A percentile compares a stretch with the other conserved stretches of the same genome.
Conservation (phyloP, 2,888 invertebrate genomes). For the Coremacera marginata region DNA sequence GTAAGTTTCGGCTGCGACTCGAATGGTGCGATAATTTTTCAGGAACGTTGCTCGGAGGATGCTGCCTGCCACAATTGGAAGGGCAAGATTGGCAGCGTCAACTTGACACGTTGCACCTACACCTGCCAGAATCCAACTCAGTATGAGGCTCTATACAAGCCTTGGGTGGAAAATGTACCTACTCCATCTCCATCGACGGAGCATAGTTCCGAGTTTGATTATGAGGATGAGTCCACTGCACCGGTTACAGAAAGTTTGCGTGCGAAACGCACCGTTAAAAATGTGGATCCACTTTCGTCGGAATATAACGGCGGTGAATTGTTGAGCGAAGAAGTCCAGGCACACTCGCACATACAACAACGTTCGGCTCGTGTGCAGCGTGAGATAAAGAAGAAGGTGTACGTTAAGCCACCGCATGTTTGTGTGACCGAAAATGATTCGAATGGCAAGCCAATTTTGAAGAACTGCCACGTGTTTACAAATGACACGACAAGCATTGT, state of each 20-base stretch:
- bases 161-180: constrained; percentile 63
- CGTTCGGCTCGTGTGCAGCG: constrained; percentile 49
- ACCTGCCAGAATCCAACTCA: constrained; percentile 73
- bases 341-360: background rate
- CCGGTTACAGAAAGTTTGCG: constrained; percentile 62
- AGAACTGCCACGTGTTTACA: constrained; percentile 75
- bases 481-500: constrained; percentile 71
- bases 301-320: constrained; percentile 56
- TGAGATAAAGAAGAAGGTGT: constrained; percentile 58
- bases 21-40: constrained; percentile 78
- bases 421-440: constrained; percentile 69
- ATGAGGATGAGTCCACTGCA: constrained; percentile 66
- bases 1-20: constrained; percentile 81
- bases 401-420: constrained; percentile 73
- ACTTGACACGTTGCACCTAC: constrained; percentile 79
- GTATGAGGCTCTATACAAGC: constrained; percentile 66
- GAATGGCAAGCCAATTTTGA: constrained; percentile 52
- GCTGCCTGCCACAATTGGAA: constrained; percentile 79
- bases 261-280: constrained; percentile 45
- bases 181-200: constrained; percentile 63
- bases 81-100: constrained; percentile 75
- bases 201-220: constrained; percentile 67
- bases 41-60: constrained; percentile 79
- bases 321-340: constrained; percentile 53
- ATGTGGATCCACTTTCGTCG: constrained; percentile 44